Base-by-base conservation (phyloP, 2,797 vertebrate species). In the Diplodus sargus region DNA sequence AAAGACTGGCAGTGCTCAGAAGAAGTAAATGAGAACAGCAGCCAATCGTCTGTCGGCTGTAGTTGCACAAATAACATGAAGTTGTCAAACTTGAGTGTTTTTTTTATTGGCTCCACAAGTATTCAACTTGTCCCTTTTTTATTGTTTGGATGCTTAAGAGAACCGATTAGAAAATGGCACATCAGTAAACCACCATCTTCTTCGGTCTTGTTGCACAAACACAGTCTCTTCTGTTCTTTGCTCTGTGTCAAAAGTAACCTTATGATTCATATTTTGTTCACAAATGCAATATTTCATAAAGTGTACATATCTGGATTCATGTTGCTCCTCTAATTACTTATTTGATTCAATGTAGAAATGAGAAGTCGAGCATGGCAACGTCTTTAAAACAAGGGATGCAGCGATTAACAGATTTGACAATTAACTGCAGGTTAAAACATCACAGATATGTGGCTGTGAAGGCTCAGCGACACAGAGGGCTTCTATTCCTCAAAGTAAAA, bases 41-140 rank as follows among this genome's bases (percentile, higher is more conserved):
- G 76, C 76, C 74, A 77, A 14, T 51, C 5, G 23, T 65, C 56
- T 72, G 60, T 76, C 66, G 60, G 22, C 74, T 71, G 72, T 23
- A 42, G 76, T 64, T 49, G 30, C 57, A 61, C 71, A 79, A 70
- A 70, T 43, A 64, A 30, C 57, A 34, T 51, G 10, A 72, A 73
- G 68, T 74, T 74, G 62, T 87, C 76, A 51, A 49, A 56, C 81
- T 66, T 4, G 0, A 28, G 53, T 84, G 22, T 63, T 72, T 76
- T 81, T 25, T 56, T 77, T 22, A 28, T 70, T 30, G 16, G 8
- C 39, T 65, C 48, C 23, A 49, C 67, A 58, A 66, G 23, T 51
- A 61, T 67, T 82, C 18, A 25, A 43, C 64, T 25, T 15, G 17
- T 69, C 66, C 69, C 62, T 52, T 61, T 52, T 61, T 79, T 68